These are phyloP conservation scores for Okapia johnstoni DNA, from an alignment of 2,113 vertebrate genomes.

Conservation along the genomic window DNA sequence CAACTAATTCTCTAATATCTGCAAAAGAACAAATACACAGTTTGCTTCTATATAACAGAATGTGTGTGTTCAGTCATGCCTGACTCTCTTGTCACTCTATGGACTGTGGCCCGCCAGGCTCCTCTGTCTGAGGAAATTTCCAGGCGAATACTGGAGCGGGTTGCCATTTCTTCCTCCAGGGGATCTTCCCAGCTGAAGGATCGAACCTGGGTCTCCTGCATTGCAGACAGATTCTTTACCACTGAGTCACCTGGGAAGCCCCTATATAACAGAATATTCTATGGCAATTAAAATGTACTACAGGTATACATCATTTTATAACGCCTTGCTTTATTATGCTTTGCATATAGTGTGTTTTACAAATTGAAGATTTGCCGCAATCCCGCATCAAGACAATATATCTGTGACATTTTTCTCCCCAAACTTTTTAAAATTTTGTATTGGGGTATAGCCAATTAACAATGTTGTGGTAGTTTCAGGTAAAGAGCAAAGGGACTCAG, in stretches of 20 bases:
- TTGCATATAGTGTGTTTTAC: background rate
- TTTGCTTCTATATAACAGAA: background rate
- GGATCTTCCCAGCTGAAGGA: background rate
- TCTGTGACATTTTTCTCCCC: accelerated
- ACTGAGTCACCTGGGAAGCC: background rate
- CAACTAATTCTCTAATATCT: background rate
- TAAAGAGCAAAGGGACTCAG: background rate
- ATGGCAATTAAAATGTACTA: background rate
- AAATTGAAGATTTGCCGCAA: background rate
- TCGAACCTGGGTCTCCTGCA: background rate
- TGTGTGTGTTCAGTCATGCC: background rate
- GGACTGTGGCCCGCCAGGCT: background rate
- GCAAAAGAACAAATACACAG: background rate
- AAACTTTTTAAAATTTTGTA: background rate
- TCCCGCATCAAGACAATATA: background rate
- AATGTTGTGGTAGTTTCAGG: background rate
- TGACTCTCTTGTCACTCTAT: background rate
- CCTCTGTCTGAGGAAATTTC: background rate
- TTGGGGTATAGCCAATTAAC: background rate
- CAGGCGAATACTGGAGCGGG: background rate
- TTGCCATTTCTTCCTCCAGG: background rate
- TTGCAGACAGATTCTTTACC: background rate
- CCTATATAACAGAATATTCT: background rate
- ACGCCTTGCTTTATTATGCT: background rate
- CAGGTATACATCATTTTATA: background rate